Conservation (phyloP, 2,888 invertebrate species). For the Drosophila emarginata region DNA sequence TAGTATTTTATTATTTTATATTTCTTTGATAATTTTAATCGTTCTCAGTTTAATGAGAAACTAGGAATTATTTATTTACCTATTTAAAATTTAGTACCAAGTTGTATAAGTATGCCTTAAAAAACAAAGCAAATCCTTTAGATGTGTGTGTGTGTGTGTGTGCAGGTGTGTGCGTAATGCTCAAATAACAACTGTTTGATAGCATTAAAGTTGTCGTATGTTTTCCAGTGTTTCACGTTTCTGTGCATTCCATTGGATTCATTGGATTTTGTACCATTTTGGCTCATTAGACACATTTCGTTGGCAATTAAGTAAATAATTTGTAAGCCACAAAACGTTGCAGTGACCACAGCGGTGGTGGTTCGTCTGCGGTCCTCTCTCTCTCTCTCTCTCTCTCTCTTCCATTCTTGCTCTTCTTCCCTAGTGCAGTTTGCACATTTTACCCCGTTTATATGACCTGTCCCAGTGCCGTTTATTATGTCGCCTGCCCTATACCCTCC, state of each 20-base stretch:
- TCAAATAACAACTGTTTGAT: conserved; percentile 9
- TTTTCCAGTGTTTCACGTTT: conserved; percentile 28
- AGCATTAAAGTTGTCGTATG: conserved; percentile 6
- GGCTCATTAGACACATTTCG: conserved; percentile 79
- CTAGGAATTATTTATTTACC: too few species aligned
- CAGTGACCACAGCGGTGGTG: conserved; percentile 50
- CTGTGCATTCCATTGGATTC: conserved; percentile 57
- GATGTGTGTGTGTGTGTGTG: neutral
- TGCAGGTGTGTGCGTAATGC: neutral
- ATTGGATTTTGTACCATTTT: conserved; percentile 64
- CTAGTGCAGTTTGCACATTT: neutral
- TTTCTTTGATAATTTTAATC: too few species aligned
- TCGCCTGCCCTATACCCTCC: conserved; percentile 22
- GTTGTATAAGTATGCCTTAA: too few species aligned
- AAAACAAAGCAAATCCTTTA: too few species aligned
- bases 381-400: neutral
- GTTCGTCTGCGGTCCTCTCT: conserved; percentile 49
- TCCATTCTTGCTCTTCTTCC: neutral
- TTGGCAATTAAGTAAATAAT: conserved; percentile 80
- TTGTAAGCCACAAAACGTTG: conserved; percentile 73
- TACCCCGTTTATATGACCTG: conserved; percentile 24
- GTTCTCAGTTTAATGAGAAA: too few species aligned
- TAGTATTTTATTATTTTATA: too few species aligned
- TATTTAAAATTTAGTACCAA: too few species aligned
- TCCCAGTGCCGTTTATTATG: conserved; percentile 49